phyloP scores from a whole-genome alignment of 2,888 invertebrate genomes.

The Adineta ricciae region DNA sequence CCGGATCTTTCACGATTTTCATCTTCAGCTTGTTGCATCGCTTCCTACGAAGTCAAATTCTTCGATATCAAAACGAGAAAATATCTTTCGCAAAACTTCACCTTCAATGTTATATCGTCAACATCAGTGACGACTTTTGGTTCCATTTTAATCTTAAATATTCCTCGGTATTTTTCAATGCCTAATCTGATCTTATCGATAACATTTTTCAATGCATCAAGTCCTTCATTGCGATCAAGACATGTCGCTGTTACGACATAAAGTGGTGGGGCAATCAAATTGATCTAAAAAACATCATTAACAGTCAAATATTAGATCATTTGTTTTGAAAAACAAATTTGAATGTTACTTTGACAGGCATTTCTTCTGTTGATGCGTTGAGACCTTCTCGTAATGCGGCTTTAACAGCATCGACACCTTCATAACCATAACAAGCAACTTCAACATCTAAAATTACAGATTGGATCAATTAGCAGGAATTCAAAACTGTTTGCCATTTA shows the following conservation, averaged over 20 bases:
- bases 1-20: constrained; percentile 29
- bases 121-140: constrained; percentile 28
- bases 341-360: constrained; percentile 67
- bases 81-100: not conserved
- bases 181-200: constrained; percentile 26
- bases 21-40: constrained; percentile 20
- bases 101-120: constrained; percentile 24
- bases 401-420: constrained; percentile 97
- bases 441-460: constrained; percentile 58
- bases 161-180: constrained; percentile 20
- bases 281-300: constrained; percentile 65
- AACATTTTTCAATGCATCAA: constrained; percentile 21
- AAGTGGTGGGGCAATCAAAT: constrained; percentile 91
- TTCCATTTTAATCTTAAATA: constrained; percentile 29
- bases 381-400: constrained; percentile 75
- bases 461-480: not conserved
- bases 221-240: constrained; percentile 31
- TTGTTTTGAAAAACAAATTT: not conserved
- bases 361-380: constrained; percentile 74
- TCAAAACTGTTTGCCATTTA: not conserved
- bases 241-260: constrained; percentile 74
- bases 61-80: too few species aligned
- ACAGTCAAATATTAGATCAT: too few species aligned
- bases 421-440: constrained; percentile 87
- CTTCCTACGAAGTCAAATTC: not conserved